Evolutionary conservation across 2,797 vertebrate species (phyloP).

Genomic region (Acipenser ruthenus): DNA sequence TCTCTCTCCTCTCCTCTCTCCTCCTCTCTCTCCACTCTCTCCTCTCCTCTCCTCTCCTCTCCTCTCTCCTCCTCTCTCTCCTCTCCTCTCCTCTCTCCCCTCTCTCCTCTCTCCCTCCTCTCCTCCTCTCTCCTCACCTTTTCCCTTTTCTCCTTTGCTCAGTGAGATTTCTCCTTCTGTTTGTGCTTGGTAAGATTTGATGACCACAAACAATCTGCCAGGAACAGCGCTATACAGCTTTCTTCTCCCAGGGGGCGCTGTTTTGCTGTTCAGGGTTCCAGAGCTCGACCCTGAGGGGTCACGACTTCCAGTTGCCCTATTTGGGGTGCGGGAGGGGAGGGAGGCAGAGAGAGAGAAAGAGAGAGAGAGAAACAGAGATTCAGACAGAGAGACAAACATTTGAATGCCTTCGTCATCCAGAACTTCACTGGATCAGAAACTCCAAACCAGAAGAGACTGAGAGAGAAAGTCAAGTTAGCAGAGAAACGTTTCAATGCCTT

Average conservation of each 20-base stretch:
- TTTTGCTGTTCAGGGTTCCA: neutral
- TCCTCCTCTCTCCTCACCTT: conserved; percentile 54
- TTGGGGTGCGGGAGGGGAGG: too few relatives aligned
- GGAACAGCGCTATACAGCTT: conserved; percentile 87
- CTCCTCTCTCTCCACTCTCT: neutral
- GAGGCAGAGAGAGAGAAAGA: neutral
- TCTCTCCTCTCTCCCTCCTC: neutral
- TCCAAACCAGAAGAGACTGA: too few relatives aligned
- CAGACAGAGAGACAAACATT: too few relatives aligned
- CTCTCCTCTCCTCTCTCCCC: neutral
- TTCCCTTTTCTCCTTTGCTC: conserved; percentile 86
- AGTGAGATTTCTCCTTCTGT: conserved; percentile 81
- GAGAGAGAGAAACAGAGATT: too few relatives aligned
- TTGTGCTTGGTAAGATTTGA: conserved; percentile 78
- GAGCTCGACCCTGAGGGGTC: too few relatives aligned
- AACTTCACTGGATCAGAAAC: too few relatives aligned
- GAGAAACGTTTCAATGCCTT: too few relatives aligned
- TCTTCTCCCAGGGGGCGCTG: conserved; percentile 42
- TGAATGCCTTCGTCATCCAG: too few relatives aligned
- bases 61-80: too few relatives aligned
- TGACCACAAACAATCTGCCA: conserved; percentile 78
- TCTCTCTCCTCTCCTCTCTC: too few relatives aligned
- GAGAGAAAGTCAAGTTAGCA: too few relatives aligned
- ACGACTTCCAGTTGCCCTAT: too few relatives aligned
- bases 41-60: neutral